Conservation (phyloP, 2,797 vertebrate genomes). For the Megaceryle alcyon region DNA sequence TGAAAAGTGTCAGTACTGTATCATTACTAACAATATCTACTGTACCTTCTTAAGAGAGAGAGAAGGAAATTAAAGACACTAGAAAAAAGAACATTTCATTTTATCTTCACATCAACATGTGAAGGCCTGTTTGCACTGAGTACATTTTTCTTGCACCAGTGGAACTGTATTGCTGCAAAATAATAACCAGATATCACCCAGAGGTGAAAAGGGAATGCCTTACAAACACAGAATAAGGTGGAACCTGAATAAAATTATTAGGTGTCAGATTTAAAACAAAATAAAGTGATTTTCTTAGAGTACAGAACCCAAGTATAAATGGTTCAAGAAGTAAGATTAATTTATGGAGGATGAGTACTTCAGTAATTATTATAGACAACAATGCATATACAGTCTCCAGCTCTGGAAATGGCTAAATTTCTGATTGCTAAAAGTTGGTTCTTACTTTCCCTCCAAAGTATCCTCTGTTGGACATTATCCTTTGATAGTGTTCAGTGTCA, state of each 20-base stretch:
- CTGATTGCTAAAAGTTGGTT: not conserved
- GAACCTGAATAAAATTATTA: not conserved
- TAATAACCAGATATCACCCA: not conserved
- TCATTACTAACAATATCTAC: not conserved
- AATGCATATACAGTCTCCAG: not conserved
- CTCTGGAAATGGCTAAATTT: not conserved
- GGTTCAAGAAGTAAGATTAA: not conserved
- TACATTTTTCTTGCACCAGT: not conserved
- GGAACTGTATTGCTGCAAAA: not conserved
- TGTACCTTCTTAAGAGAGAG: not conserved
- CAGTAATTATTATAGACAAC: not conserved
- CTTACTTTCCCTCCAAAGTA: not conserved
- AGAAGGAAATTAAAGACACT: not conserved
- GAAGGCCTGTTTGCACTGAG: not conserved
- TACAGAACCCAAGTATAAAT: not conserved
- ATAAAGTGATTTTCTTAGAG: not conserved
- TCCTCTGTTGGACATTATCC: not conserved
- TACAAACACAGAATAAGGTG: not conserved
- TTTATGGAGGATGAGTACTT: not conserved
- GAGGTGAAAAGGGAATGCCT: not conserved
- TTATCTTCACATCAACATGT: not conserved
- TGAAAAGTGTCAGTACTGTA: not conserved
- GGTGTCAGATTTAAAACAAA: not conserved
- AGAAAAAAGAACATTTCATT: not conserved
- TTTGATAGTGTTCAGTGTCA: not conserved